phyloP scores from a whole-genome alignment of 2,797 vertebrate genomes.

The Parauchenoglanis punctatus region DNA sequence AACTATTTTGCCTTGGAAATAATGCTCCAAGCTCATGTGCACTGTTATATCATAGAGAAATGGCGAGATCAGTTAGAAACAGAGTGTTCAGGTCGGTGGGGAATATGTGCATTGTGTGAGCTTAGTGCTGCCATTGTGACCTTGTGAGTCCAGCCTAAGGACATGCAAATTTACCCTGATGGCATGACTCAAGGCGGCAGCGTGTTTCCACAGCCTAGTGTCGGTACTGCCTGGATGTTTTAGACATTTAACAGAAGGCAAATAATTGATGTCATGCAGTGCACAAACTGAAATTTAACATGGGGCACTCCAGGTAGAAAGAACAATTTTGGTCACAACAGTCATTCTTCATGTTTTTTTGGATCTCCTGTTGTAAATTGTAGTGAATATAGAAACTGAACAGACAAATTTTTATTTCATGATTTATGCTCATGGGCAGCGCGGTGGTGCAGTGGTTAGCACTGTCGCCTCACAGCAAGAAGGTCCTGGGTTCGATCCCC shows the following conservation, averaged over 20 bases:
- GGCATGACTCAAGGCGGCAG: not conserved
- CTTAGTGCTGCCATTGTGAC: conserved; percentile 12
- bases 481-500: too few relatives aligned
- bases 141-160: not conserved
- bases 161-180: conserved; percentile 24
- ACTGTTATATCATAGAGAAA: not conserved
- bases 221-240: not conserved
- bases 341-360: not conserved
- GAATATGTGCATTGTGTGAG: not conserved
- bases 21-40: not conserved
- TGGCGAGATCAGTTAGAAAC: not conserved
- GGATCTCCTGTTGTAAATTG: too few relatives aligned
- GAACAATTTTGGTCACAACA: not conserved
- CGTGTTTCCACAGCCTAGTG: not conserved
- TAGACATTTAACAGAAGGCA: not conserved
- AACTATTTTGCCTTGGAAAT: conserved; percentile 17
- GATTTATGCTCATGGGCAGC: not conserved
- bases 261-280: not conserved
- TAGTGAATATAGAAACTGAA: not conserved
- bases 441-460: too few relatives aligned
- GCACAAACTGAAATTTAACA: not conserved
- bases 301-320: not conserved
- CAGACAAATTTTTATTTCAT: not conserved
- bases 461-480: too few relatives aligned
- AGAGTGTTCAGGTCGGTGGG: not conserved